Evolutionary conservation across 92 coral and sea anemone genomes (phyloP).

Genomic region (Siderastrea radians): DNA sequence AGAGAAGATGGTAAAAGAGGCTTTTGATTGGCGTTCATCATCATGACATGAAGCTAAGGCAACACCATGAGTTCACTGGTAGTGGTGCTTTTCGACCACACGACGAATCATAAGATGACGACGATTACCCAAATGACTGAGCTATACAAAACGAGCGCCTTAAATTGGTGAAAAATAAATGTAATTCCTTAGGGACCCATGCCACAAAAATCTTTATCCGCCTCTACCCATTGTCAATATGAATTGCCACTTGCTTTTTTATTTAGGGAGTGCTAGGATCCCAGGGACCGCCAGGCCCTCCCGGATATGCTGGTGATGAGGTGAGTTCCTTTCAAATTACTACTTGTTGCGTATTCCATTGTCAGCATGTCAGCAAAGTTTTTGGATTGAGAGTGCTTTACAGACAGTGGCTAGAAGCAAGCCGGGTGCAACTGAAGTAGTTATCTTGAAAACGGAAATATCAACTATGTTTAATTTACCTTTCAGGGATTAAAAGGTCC

Average conservation of each 20-base stretch:
- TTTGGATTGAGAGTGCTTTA: not conserved
- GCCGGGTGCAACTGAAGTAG: too few species aligned
- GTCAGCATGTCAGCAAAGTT: not conserved
- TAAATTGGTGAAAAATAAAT: too few species aligned
- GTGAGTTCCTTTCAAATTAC: conserved; percentile 15
- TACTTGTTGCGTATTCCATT: not conserved
- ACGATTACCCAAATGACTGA: too few species aligned
- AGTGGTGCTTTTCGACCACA: too few species aligned
- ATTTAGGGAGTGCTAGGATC: conserved; percentile 25
- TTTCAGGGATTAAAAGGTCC: conserved; percentile 17
- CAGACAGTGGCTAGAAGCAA: too few species aligned
- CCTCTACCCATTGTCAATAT: not conserved
- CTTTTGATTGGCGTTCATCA: not conserved
- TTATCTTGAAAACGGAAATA: not conserved
- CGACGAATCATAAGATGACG: too few species aligned
- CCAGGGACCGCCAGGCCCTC: conserved; percentile 54
- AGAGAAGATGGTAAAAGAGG: not conserved
- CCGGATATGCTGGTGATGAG: conserved; percentile 40
- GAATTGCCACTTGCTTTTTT: not conserved
- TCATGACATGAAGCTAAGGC: too few species aligned
- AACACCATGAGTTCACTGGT: too few species aligned
- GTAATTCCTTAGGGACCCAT: too few species aligned
- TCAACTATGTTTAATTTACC: not conserved
- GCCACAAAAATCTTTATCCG: too few species aligned
- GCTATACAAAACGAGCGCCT: too few species aligned